phyloP scores from a whole-genome alignment of 2,888 invertebrate species.

The Eupithecia insigniata region DNA sequence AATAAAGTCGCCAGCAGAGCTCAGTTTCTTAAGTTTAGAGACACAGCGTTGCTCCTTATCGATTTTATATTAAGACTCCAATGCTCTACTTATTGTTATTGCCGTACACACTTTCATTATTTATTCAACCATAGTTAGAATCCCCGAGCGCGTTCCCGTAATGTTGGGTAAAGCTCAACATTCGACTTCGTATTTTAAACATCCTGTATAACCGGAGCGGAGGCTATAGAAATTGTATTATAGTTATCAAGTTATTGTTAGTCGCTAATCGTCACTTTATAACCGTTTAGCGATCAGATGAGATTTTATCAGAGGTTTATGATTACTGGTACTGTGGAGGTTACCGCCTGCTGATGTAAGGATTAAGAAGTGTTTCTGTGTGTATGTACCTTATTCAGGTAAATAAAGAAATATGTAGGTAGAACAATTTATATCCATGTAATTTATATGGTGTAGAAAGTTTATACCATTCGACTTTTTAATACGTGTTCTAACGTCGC shows the following conservation, averaged over 20 bases:
- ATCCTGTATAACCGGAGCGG: slow-evolving; percentile 28
- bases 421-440: background rate
- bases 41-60: background rate
- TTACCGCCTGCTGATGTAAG: background rate
- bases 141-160: background rate
- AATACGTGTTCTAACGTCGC: too few species aligned
- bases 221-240: slow-evolving; percentile 15
- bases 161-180: background rate
- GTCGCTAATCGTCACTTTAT: slow-evolving; percentile 43
- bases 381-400: background rate
- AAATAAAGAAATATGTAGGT: background rate
- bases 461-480: too few species aligned
- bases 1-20: background rate
- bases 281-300: slow-evolving; percentile 39
- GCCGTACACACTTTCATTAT: background rate
- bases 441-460: too few species aligned
- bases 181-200: slow-evolving; percentile 1
- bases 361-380: background rate
- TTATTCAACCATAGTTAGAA: background rate
- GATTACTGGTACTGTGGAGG: slow-evolving; percentile 28
- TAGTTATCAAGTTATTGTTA: slow-evolving; percentile 26
- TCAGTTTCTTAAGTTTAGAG: background rate
- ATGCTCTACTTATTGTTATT: too few species aligned
- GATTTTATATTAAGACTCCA: background rate
- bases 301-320: slow-evolving; percentile 34